Base-by-base conservation (phyloP, 2,888 invertebrate species). In the Luperina testacea region DNA sequence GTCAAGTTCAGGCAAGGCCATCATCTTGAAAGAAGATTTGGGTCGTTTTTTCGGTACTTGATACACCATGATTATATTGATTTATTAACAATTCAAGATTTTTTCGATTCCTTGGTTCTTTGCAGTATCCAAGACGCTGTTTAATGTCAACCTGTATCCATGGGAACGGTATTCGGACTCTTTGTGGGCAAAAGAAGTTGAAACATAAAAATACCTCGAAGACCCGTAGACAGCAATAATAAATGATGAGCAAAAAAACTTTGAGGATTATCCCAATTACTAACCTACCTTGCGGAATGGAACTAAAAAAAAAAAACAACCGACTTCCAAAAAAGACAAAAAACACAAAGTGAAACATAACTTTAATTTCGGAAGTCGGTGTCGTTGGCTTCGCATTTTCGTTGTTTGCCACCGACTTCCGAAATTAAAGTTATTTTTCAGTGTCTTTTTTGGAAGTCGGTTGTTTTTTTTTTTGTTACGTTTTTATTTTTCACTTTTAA, bases 1-100 rank as follows among this genome's bases (percentile, higher is more conserved):
- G 78, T 96, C 94, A 24, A 96, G 92, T 0, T 96, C 94, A 15
- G 96, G 96, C 84, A 96, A 90, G 38, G 89, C 80, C 86, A 91
- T 86, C 76, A 70, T 57, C 71, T 57, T 78, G 0, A 20, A 3
- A 53, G 53, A 4, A 38, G 38, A 0, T 64, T 76, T 48, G 24
- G 76, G 24, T 53, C 4, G 17, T 68, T 80, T 80, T 27, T 82
- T 61, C 24, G 67, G 68, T n/a, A 48, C 24, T 45, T 38, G 9
- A 45, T 80, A 76, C 53, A 48, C 68, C 80, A 80, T 80, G 45
- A 57, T 82, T 68, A 20, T 61, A 20, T 51, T 63, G 38, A 51
- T 78, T 57, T 68, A 48, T 13, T 63, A 20, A 78, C 48, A 65
- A 57, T 72, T 59, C 38, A 67, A 20, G 17, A 45, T 15, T 67